phyloP scores from a whole-genome alignment of 1,140 invertebrate genomes.

The Andricus grossulariae region DNA sequence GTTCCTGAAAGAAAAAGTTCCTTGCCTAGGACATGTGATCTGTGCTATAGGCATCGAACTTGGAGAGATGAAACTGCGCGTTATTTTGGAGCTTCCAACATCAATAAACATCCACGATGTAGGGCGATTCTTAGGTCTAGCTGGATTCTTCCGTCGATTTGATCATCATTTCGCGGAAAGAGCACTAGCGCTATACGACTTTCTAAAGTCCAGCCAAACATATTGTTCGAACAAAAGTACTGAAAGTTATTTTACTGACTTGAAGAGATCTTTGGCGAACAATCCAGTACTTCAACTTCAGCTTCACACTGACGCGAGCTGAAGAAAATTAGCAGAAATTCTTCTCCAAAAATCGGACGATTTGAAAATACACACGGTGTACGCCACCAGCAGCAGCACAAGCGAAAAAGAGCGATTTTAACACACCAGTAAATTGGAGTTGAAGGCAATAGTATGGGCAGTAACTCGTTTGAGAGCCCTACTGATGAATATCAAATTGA shows the following conservation, averaged over 20 bases:
- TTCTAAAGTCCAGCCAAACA: not conserved
- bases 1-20: too few species aligned
- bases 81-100: not conserved
- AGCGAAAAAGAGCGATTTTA: not conserved
- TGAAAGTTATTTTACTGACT: not conserved
- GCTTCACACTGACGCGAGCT: not conserved
- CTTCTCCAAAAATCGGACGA: too few species aligned
- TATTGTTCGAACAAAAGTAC: not conserved
- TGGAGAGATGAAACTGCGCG: not conserved
- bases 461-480: not conserved
- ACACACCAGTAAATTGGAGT: not conserved
- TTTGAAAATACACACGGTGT: not conserved
- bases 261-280: not conserved
- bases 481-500: conserved; percentile 21
- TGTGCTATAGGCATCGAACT: not conserved
- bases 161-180: too few species aligned
- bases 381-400: not conserved
- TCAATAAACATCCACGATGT: too few species aligned
- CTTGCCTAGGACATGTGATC: not conserved
- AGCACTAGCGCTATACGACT: too few species aligned
- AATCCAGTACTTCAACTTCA: not conserved
- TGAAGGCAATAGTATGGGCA: not conserved
- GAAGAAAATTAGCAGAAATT: not conserved
- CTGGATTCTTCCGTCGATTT: too few species aligned
- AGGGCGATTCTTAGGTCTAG: too few species aligned